Evolutionary conservation across 2,888 invertebrate species (phyloP).

Genomic region (Dioctria rufipes): DNA sequence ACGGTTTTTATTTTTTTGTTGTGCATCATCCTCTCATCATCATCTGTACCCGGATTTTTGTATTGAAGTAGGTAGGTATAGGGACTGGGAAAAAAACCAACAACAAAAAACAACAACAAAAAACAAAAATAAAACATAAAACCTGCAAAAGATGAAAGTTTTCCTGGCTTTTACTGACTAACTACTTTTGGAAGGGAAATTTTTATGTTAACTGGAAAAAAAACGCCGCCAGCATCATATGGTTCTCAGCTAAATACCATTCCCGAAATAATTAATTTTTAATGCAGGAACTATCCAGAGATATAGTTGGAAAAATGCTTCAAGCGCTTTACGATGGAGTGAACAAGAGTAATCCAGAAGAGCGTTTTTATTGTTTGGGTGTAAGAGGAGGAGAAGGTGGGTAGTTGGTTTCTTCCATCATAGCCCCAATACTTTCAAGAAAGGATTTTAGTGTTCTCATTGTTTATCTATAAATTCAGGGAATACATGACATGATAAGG

Average conservation of each 20-base stretch:
- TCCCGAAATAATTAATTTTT: constrained; percentile 31
- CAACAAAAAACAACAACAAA: too few species aligned
- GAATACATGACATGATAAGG: background rate
- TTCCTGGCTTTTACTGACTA: background rate
- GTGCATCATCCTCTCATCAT: background rate
- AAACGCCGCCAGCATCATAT: constrained; percentile 11
- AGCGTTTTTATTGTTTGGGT: too few species aligned
- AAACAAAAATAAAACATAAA: too few species aligned
- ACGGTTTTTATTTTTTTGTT: background rate
- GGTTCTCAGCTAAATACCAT: background rate
- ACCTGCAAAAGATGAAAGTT: background rate
- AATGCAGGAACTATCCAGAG: background rate
- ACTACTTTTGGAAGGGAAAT: background rate
- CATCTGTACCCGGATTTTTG: too few species aligned
- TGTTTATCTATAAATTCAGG: constrained; percentile 22
- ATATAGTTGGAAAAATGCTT: background rate
- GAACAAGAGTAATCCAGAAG: too few species aligned
- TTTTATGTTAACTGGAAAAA: constrained; percentile 21
- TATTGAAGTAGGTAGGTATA: too few species aligned
- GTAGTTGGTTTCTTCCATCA: too few species aligned
- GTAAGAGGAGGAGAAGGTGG: too few species aligned
- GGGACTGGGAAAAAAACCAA: too few species aligned
- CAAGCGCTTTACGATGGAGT: too few species aligned
- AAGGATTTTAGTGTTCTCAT: background rate
- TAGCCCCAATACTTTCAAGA: too few species aligned